Base-by-base conservation (phyloP, 2,797 vertebrate species). In the Sebastes vulpes region DNA sequence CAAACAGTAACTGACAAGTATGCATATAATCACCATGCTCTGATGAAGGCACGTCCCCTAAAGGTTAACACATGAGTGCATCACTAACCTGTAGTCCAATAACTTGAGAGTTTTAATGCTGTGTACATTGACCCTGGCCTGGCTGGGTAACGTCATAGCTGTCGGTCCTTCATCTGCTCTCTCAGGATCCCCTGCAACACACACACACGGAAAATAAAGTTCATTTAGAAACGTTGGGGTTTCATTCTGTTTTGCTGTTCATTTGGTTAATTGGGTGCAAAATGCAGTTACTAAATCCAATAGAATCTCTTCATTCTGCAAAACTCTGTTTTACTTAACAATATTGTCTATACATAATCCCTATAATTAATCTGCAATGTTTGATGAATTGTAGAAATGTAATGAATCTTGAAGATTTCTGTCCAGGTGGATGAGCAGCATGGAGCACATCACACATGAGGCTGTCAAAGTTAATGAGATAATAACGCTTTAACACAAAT, bases 71-170 rank as follows among this genome's bases (percentile, higher is more conserved):
- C 29, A 6, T 1, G 18, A 48, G 4, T 20, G 20, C 12, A 4
- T 64, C 18, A 73, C 85, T 48, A 6, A 99, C 98, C 98, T 98
- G 86, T 97, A 99, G 1, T 95, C 96, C 87, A 99, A 3, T 0
- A 94, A 77, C 84, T 98, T 99, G 5, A 98, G 94, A 0, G 96
- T 94, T 76, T 93, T 92, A 29, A 99, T 96, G 82, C 95, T 89
- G 0, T 98, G 97, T 2, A 96, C 3, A 59, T 97, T 97, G 81
- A 99, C 85, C 63, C 67, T 94, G 61, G 96, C 95, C 74, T 98
- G 96, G 75, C 98, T 99, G 25, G 98, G 98, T 20, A 99, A 94
- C 0, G 97, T 98, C 98, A 99, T 97, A 59, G 98, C 98, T 53
- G 97, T 97, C 6, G 76, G 88, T 65, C 80, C 71, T 35, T 94